Percentiles rank a stretch among this genome's conserved stretches.
Evolutionary conservation across 2,113 vertebrate species (phyloP).

Genomic region (Cygnus atratus): DNA sequence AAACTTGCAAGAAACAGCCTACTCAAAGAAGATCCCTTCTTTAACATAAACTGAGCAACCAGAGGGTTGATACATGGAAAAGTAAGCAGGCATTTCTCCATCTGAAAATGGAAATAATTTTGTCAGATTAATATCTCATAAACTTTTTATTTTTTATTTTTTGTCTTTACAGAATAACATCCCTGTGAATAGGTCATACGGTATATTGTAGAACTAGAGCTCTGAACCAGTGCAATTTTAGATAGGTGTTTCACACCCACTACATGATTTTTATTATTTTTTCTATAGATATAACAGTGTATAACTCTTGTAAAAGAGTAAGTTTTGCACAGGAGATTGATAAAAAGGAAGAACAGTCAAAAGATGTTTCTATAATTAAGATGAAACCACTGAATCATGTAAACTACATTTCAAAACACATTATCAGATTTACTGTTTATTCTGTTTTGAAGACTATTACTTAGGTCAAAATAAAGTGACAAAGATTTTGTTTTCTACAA

Average conservation of each 20-base stretch:
- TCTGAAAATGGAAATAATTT: slow-evolving; percentile 71
- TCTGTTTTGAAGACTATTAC: not conserved
- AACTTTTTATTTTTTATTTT: not conserved
- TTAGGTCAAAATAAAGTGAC: not conserved
- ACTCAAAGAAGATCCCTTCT: slow-evolving; percentile 77
- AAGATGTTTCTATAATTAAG: not conserved
- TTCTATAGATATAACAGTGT: not conserved
- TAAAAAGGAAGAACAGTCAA: not conserved
- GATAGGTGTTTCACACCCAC: not conserved
- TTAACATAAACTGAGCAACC: slow-evolving; percentile 89
- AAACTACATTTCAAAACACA: not conserved
- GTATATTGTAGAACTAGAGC: not conserved
- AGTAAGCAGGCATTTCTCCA: slow-evolving; percentile 80
- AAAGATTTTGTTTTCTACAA: not conserved
- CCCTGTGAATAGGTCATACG: not conserved
- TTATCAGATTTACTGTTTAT: not conserved
- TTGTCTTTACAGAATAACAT: not conserved
- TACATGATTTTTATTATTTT: not conserved
- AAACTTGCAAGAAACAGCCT: slow-evolving; percentile 82
- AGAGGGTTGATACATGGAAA: slow-evolving; percentile 91
- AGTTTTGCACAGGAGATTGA: not conserved
- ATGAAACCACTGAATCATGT: not conserved
- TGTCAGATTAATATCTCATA: not conserved
- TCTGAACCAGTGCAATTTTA: not conserved
- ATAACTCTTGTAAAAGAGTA: not conserved